Percentiles rank a stretch among this genome's conserved stretches.
Evolutionary conservation across 2,113 vertebrate species (phyloP).

Genomic region (Peromyscus maniculatus): DNA sequence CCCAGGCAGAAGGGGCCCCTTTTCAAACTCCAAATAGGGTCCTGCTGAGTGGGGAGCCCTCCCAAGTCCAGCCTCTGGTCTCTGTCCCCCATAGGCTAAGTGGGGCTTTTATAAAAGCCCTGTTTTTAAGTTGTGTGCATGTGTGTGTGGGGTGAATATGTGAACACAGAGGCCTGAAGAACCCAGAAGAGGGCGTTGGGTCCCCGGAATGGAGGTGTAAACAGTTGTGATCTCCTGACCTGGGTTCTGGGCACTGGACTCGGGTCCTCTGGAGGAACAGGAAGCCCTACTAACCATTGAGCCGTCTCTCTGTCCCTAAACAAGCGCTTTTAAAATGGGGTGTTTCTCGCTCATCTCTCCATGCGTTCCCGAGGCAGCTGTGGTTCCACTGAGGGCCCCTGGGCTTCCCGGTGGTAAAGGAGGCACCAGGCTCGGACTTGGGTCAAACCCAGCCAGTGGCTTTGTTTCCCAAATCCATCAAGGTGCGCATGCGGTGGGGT

Average conservation of each 20-base stretch:
- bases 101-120: not conserved
- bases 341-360: constrained; percentile 69
- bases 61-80: not conserved
- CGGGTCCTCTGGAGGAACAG: not conserved
- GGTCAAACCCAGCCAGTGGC: not conserved
- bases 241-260: not conserved
- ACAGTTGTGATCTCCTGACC: not conserved
- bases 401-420: not conserved
- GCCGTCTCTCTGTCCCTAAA: not conserved
- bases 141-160: not conserved
- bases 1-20: not conserved
- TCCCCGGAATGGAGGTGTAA: no score
- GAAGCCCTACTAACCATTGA: not conserved
- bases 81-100: constrained; percentile 16
- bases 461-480: constrained; percentile 46
- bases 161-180: not conserved
- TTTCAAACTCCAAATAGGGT: constrained; percentile 28
- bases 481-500: not conserved
- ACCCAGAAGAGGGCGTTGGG: not conserved
- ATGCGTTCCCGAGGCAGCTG: constrained; percentile 18
- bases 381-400: not conserved
- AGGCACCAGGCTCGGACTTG: not conserved
- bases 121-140: not conserved
- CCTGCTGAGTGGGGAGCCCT: not conserved
- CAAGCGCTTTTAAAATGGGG: constrained; percentile 43